Evolutionary conservation across 2,113 vertebrate genomes (phyloP).

Genomic region (Leucosticte australis): DNA sequence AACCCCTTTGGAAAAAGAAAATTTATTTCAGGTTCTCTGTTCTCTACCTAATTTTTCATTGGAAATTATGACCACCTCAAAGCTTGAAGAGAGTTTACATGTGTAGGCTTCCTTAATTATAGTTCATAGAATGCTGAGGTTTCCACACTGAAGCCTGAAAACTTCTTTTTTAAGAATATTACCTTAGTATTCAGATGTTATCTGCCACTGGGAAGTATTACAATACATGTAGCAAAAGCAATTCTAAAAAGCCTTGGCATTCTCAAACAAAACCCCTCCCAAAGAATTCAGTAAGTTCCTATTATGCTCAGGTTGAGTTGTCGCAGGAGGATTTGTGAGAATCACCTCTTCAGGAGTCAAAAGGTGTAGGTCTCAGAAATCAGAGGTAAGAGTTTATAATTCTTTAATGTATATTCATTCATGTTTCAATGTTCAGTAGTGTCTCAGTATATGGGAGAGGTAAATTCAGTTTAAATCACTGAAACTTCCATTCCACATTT

Average conservation of each 20-base stretch:
- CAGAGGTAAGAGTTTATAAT: neutral
- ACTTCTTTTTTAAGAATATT: neutral
- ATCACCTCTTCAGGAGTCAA: neutral
- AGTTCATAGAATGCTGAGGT: neutral
- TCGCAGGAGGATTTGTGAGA: neutral
- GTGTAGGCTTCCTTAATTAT: neutral
- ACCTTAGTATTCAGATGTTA: neutral
- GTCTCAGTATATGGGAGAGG: neutral
- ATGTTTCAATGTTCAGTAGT: neutral
- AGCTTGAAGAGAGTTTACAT: neutral
- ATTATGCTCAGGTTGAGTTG: neutral
- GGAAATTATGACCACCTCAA: neutral
- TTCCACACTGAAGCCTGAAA: neutral
- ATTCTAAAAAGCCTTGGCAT: neutral
- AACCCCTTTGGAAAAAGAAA: neutral
- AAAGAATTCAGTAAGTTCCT: neutral
- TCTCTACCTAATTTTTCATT: fast-evolving
- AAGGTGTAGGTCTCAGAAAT: neutral
- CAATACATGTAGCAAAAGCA: neutral
- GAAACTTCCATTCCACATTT: neutral
- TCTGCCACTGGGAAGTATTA: neutral
- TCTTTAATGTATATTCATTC: neutral
- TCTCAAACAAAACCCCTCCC: neutral
- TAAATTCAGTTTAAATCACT: neutral
- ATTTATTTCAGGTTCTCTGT: neutral